Conservation (phyloP, 2,113 vertebrate species). For the Rafetus swinhoei region DNA sequence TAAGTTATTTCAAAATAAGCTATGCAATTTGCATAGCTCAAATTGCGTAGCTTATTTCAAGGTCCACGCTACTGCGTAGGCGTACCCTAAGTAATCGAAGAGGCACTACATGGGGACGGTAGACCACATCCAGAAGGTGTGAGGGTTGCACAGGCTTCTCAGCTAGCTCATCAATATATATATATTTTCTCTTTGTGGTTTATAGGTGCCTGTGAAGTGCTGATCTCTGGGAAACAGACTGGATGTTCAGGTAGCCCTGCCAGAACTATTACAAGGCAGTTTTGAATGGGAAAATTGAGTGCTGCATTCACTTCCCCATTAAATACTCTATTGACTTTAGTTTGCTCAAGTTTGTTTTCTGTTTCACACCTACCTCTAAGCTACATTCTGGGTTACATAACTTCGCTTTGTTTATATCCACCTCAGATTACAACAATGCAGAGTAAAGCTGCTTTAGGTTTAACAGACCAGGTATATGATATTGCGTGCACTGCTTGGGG, state of each 20-base stretch:
- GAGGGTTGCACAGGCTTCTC: neutral
- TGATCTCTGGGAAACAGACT: neutral
- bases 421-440: neutral
- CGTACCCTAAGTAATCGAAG: too few relatives aligned
- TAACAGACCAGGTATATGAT: neutral
- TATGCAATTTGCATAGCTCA: too few relatives aligned
- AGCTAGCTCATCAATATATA: neutral
- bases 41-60: too few relatives aligned
- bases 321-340: slow-evolving; percentile 14
- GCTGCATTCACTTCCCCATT: neutral
- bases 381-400: neutral
- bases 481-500: neutral
- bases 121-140: too few relatives aligned
- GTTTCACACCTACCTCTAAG: neutral
- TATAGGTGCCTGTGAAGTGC: rapidly evolving
- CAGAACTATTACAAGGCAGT: neutral
- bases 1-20: too few relatives aligned
- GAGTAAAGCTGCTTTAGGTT: neutral
- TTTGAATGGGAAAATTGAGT: neutral
- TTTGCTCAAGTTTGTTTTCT: neutral
- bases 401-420: neutral
- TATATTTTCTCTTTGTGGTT: neutral
- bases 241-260: neutral
- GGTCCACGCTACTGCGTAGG: too few relatives aligned
- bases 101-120: too few relatives aligned